phyloP scores from a whole-genome alignment of 1,140 invertebrate species.

The Subanguina moxae region DNA sequence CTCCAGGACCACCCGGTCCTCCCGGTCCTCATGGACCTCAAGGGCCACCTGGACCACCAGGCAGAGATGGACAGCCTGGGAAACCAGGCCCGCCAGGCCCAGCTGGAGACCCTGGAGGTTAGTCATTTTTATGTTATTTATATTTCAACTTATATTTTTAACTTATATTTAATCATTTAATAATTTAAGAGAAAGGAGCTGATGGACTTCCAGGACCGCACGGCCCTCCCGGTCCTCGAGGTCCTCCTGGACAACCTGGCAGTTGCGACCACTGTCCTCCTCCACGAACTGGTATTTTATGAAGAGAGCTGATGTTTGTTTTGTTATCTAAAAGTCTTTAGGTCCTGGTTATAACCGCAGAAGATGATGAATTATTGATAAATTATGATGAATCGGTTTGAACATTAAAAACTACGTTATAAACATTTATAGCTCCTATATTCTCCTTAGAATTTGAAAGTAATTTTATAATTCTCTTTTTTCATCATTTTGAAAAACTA shows the following conservation, averaged over 20 bases:
- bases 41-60: slow-evolving; percentile 28
- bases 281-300: slow-evolving; percentile 45
- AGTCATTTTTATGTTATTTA: slow-evolving; percentile 14
- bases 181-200: slow-evolving; percentile 53
- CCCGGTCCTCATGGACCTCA: slow-evolving; percentile 25
- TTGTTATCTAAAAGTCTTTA: no score
- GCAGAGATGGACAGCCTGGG: slow-evolving; percentile 9
- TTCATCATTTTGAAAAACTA: no score
- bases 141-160: slow-evolving; percentile 1
- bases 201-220: slow-evolving; percentile 55
- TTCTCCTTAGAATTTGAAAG: no score
- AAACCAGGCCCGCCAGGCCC: slow-evolving; percentile 39
- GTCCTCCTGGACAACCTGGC: slow-evolving; percentile 52
- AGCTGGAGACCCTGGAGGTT: slow-evolving; percentile 40
- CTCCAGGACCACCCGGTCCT: slow-evolving; percentile 55
- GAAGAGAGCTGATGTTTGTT: no score
- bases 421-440: no score
- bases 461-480: no score
- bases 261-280: slow-evolving; percentile 57
- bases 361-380: no score
- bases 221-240: slow-evolving; percentile 41
- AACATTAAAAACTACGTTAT: no score
- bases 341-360: no score
- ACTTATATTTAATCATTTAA: slow-evolving; percentile 27
- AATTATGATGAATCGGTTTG: no score